Base-by-base conservation (phyloP, 2,888 invertebrate genomes). In the Caenorhabditis becei region DNA sequence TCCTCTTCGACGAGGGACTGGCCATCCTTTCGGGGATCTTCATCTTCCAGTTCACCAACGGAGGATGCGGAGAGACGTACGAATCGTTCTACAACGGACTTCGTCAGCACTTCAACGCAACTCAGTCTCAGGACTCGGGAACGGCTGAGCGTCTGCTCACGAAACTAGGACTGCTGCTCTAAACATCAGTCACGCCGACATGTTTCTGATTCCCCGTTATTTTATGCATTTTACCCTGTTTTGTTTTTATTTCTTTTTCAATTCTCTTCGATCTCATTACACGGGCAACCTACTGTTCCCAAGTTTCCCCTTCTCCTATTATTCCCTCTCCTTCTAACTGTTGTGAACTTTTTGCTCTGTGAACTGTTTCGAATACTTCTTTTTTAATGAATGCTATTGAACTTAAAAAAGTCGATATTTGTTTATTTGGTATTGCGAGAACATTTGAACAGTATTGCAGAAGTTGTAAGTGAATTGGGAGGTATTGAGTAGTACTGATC, bases 1-100 rank as follows among this genome's bases (percentile, higher is more conserved):
- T 66, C 2, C 63, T 80, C 24, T 51, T 44, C 5, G 54, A 66
- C 1, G 54, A 61, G n/a, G 61, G 58, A 47, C 16, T 80, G 16
- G 70, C 75, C 11, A 51, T 75, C 16, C 53, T 75, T 18, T 53
- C 79, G 2, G 62, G 24, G 24, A 56, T 69, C n/a, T 44, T 44
- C 35, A 71, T 71, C 26, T 44, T 63, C 7, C 53, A 63, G 37
- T 20, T 24, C 5, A 47, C 26, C 23, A 62, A 63, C 35, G 47
- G 47, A 53, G 47, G 20, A 24, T 18, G 3, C 20, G 26, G 62
- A 18, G 53, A 63, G 66, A n/a, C 16, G 1, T 59, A 58, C 49
- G 32, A 35, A 14, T 5, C 32, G 8, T 69, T 49, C 28, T 69
- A 58, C 24, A 41, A 37, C 37, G 59, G 58, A n/a, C 37, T 70